Percentiles rank a stretch among this genome's conserved stretches.
Evolutionary conservation across 2,797 vertebrate genomes (phyloP).

Genomic region (Sylvilagus floridanus): DNA sequence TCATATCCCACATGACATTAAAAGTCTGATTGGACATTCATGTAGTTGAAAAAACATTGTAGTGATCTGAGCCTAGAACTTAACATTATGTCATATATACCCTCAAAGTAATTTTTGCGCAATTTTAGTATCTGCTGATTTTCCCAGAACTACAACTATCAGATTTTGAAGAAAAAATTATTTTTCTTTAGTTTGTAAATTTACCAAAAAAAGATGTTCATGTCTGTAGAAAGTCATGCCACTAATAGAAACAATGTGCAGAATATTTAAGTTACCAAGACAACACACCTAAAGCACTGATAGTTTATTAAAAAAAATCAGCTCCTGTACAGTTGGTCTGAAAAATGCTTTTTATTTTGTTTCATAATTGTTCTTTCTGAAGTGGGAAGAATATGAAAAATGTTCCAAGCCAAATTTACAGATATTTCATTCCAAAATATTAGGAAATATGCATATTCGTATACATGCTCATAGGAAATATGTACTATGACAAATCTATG

Average conservation of each 20-base stretch:
- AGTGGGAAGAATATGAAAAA: background rate
- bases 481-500: too few species aligned
- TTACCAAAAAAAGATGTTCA: background rate
- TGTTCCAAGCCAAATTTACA: background rate
- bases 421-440: background rate
- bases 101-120: background rate
- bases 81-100: background rate
- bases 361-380: slow-evolving; percentile 11
- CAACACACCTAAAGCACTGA: background rate
- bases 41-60: background rate
- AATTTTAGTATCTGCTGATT: slow-evolving; percentile 13
- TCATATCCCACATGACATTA: background rate
- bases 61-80: background rate
- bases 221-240: background rate
- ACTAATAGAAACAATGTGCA: background rate
- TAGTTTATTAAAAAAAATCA: slow-evolving; percentile 7
- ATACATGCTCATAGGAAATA: background rate
- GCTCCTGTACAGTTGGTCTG: background rate
- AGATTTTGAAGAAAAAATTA: background rate
- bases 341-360: slow-evolving; percentile 24
- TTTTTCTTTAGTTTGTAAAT: background rate
- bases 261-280: background rate
- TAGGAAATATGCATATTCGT: background rate
- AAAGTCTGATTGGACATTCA: background rate
- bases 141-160: slow-evolving; percentile 12